phyloP scores from a whole-genome alignment of 2,113 vertebrate genomes.

The Calyptommatus sinebrachiatus region DNA sequence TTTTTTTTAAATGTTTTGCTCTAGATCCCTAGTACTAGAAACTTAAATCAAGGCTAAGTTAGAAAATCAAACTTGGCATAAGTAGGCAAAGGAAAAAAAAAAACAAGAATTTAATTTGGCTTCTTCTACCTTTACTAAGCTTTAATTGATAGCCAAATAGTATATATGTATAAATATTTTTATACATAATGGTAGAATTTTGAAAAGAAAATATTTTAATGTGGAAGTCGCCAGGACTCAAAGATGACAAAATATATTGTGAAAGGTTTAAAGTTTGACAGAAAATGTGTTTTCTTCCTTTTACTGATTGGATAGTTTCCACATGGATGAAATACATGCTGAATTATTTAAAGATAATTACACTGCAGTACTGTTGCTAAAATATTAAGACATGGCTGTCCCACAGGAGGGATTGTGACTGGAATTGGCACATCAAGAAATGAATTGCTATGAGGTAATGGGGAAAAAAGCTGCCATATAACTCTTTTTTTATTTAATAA shows the following conservation, averaged over 20 bases:
- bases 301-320: constrained; percentile 71
- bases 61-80: background rate
- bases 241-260: constrained; percentile 57
- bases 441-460: constrained; percentile 61
- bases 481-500: too few species aligned
- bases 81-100: background rate
- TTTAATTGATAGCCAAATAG: constrained; percentile 17
- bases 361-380: constrained; percentile 68
- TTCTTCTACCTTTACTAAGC: background rate
- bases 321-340: constrained; percentile 68
- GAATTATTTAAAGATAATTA: constrained; percentile 81
- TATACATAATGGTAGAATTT: constrained; percentile 23
- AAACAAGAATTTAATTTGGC: background rate
- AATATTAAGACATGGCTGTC: constrained; percentile 74
- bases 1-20: constrained; percentile 25
- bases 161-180: too few species aligned
- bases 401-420: constrained; percentile 68
- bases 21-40: constrained; percentile 1
- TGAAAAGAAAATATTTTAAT: constrained; percentile 55
- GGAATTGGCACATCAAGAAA: constrained; percentile 63
- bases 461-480: constrained; percentile 46
- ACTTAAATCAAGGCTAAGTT: background rate
- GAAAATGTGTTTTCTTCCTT: constrained; percentile 54
- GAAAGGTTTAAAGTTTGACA: constrained; percentile 51
- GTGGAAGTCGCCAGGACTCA: constrained; percentile 50